phyloP scores from a whole-genome alignment of 1,140 invertebrate species.

The Nylanderia fulva region DNA sequence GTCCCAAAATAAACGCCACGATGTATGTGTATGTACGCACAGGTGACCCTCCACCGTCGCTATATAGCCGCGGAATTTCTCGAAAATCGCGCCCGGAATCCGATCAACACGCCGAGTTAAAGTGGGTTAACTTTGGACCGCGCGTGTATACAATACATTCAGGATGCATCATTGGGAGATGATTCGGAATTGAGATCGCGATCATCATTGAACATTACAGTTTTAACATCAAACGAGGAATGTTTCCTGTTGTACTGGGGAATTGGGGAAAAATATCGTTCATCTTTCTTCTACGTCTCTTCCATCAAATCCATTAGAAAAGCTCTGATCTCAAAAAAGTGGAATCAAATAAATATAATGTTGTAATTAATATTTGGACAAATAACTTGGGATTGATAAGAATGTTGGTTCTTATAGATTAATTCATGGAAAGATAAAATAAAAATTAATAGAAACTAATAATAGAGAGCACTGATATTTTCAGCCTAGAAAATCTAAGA shows the following conservation, averaged over 20 bases:
- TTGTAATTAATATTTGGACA: too few species aligned
- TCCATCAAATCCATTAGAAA: too few species aligned
- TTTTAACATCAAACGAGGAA: not conserved
- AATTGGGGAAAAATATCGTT: not conserved
- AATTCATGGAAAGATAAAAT: too few species aligned
- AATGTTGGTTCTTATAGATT: too few species aligned
- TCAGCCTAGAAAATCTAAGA: conserved; percentile 3
- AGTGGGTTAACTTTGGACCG: conserved; percentile 2
- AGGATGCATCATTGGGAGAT: conserved; percentile 2
- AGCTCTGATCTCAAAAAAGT: too few species aligned
- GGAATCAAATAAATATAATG: too few species aligned
- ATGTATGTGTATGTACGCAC: conserved; percentile 33
- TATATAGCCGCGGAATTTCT: conserved; percentile 13
- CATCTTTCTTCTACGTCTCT: too few species aligned
- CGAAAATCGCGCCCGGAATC: conserved; percentile 28
- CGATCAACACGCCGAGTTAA: conserved; percentile 36
- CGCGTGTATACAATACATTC: too few species aligned
- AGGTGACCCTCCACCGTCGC: conserved; percentile 39
- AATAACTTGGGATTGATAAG: too few species aligned
- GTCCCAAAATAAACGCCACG: conserved; percentile 33
- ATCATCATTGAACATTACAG: not conserved
- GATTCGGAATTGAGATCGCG: not conserved
- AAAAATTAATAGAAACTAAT: not conserved
- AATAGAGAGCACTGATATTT: conserved; percentile 17
- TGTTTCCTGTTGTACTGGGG: not conserved